These are phyloP conservation scores for Chironomus riparius DNA, from an alignment of 2,888 invertebrate genomes.

Conservation along the genomic window DNA sequence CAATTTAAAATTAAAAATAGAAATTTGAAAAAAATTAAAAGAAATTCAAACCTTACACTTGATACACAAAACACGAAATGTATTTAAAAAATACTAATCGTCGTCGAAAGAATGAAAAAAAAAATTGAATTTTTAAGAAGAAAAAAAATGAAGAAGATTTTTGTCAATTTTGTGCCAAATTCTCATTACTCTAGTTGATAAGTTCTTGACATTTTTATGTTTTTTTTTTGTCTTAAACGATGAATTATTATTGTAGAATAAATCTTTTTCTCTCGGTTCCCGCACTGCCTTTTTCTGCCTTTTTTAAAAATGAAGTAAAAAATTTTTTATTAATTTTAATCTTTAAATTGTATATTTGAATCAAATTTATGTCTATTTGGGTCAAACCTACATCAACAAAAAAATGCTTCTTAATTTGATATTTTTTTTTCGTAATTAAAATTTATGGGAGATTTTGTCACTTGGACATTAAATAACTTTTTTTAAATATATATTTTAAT, in stretches of 20 bases:
- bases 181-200: conserved; percentile 23
- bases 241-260: not conserved
- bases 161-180: conserved; percentile 26
- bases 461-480: too few relatives aligned
- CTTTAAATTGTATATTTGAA: not conserved
- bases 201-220: conserved; percentile 9
- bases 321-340: not conserved
- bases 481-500: too few relatives aligned
- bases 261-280: conserved; percentile 5
- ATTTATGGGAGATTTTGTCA: too few relatives aligned
- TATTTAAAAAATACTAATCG: conserved; percentile 20
- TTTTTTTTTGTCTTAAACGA: not conserved
- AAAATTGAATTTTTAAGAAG: not conserved
- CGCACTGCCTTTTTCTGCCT: not conserved
- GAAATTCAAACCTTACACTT: not conserved
- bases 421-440: too few relatives aligned
- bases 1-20: not conserved
- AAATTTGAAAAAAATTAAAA: not conserved
- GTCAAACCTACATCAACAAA: not conserved
- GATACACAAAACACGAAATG: conserved; percentile 6
- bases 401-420: too few relatives aligned
- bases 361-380: not conserved
- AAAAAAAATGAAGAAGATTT: not conserved
- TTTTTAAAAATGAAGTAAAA: not conserved
- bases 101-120: not conserved